Conservation (phyloP, 2,797 vertebrate genomes). For the Betta splendens region DNA sequence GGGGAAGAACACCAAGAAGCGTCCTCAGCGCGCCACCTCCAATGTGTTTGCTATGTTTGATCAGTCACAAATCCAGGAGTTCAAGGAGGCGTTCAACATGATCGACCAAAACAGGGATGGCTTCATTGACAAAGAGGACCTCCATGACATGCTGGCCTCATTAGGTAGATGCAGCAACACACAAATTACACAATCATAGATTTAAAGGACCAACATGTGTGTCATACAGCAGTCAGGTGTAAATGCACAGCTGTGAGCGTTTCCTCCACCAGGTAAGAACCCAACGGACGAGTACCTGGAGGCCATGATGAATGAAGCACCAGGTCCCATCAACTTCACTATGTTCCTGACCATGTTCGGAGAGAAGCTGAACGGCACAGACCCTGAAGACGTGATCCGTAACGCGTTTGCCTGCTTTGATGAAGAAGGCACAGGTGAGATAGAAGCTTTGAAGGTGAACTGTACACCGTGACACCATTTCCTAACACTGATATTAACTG, state of each 20-base stretch:
- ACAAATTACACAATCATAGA: too few species aligned
- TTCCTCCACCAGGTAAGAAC: slow-evolving; percentile 86
- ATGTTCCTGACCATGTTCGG: slow-evolving; percentile 99
- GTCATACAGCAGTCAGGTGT: too few species aligned
- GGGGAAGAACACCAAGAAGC: slow-evolving; percentile 96
- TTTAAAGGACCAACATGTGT: too few species aligned
- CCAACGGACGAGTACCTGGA: slow-evolving; percentile 95
- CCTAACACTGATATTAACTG: too few species aligned
- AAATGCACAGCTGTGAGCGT: not conserved
- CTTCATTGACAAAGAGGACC: slow-evolving; percentile 96
- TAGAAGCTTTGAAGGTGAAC: too few species aligned
- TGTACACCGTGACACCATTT: too few species aligned
- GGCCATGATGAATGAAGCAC: slow-evolving; percentile 96
- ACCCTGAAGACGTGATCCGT: slow-evolving; percentile 92
- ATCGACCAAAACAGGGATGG: slow-evolving; percentile 97
- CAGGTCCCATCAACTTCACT: slow-evolving; percentile 89
- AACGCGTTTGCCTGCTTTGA: slow-evolving; percentile 96
- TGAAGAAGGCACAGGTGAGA: slow-evolving; percentile 90
- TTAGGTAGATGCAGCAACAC: slow-evolving; percentile 79
- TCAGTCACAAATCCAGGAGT: slow-evolving; percentile 97
- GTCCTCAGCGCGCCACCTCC: slow-evolving; percentile 93
- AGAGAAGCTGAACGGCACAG: slow-evolving; percentile 94
- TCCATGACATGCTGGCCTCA: slow-evolving; percentile 96
- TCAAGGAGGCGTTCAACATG: slow-evolving; percentile 99
- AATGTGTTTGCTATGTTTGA: slow-evolving; percentile 98